Conservation (phyloP, 2,113 vertebrate genomes). For the Polypterus senegalus region DNA sequence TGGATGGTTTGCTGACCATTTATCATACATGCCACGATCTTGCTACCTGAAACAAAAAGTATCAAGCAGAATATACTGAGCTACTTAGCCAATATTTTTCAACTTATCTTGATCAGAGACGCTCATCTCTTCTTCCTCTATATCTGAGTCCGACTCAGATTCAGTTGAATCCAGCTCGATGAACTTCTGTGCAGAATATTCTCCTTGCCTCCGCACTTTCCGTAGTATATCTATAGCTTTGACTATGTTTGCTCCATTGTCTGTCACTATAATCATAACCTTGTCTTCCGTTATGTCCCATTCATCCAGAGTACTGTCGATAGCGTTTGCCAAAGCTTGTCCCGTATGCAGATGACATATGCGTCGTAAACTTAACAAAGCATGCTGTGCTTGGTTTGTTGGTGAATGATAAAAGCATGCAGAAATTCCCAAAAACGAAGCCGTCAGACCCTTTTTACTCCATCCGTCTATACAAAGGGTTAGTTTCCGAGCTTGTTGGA, state of each 20-base stretch:
- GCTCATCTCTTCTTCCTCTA: too few relatives aligned
- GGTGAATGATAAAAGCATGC: slow-evolving; percentile 14
- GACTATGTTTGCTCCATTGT: slow-evolving; percentile 10
- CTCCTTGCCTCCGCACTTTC: background rate
- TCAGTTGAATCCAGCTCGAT: too few relatives aligned
- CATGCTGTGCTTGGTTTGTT: slow-evolving; percentile 2
- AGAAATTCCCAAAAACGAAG: slow-evolving; percentile 6
- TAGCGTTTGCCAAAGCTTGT: slow-evolving; percentile 8
- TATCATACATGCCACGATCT: too few relatives aligned
- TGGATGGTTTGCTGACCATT: too few relatives aligned
- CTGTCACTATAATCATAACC: slow-evolving; percentile 13
- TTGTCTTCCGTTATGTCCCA: slow-evolving; percentile 9
- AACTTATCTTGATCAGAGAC: too few relatives aligned
- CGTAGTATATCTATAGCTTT: slow-evolving; percentile 6
- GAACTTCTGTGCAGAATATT: too few relatives aligned
- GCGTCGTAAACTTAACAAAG: slow-evolving; percentile 7
- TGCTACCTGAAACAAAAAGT: too few relatives aligned
- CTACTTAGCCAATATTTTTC: too few relatives aligned
- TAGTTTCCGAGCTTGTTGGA: background rate
- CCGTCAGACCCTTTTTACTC: slow-evolving; percentile 10
- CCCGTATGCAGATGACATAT: slow-evolving; percentile 10
- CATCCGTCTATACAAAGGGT: slow-evolving; percentile 7
- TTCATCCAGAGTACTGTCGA: slow-evolving; percentile 9
- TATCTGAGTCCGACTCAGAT: too few relatives aligned
- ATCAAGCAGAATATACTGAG: too few relatives aligned